phyloP scores from a whole-genome alignment of 2,888 invertebrate species.

The Drosophila cracens region DNA sequence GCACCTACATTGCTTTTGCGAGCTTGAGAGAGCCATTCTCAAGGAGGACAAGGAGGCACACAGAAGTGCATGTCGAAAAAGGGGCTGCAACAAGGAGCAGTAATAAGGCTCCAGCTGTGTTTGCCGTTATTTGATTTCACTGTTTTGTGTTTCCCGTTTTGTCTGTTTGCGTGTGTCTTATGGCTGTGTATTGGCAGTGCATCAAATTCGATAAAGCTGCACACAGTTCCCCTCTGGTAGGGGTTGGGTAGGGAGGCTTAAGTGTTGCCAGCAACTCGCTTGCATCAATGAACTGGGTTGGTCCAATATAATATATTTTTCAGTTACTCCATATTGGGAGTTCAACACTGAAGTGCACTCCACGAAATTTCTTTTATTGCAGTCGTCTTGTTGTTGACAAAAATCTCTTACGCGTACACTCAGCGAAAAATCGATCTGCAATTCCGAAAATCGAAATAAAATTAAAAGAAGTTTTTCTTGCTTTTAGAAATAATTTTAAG shows the following conservation, averaged over 20 bases:
- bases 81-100: not conserved
- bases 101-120: slow-evolving; percentile 1
- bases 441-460: not conserved
- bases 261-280: not conserved
- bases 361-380: not conserved
- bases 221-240: not conserved
- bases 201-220: not conserved
- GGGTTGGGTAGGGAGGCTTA: not conserved
- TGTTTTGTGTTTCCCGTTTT: not conserved
- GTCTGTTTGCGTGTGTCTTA: not conserved
- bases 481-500: too few relatives aligned
- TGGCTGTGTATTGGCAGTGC: not conserved
- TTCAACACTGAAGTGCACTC: not conserved
- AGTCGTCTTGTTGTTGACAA: not conserved
- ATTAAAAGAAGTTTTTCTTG: too few relatives aligned
- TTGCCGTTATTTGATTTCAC: slow-evolving; percentile 4
- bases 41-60: not conserved
- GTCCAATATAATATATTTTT: not conserved
- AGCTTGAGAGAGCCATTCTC: not conserved
- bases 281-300: not conserved
- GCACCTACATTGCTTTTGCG: not conserved
- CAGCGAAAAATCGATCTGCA: not conserved
- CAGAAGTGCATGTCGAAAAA: slow-evolving; percentile 3
- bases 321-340: not conserved
- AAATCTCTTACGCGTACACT: too few relatives aligned